phyloP scores from a whole-genome alignment of 1,140 invertebrate genomes.

The Platyura marginata region DNA sequence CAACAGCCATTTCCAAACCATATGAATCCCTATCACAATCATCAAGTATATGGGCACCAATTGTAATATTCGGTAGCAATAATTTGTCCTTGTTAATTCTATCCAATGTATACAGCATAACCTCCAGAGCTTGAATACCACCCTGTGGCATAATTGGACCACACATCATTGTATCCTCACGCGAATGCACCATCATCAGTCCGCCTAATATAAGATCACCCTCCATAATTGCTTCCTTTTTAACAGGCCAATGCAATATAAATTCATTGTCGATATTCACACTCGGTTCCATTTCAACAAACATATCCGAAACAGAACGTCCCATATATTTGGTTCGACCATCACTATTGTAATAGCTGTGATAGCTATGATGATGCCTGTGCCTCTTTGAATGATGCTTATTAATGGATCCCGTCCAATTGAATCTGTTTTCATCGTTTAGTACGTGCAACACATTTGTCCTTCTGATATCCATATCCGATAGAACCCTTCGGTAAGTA shows the following conservation, averaged over 20 bases:
- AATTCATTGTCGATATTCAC: conserved; percentile 2
- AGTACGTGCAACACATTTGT: background rate
- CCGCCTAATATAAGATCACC: conserved; percentile 75
- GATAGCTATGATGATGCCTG: background rate
- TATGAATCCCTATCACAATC: conserved; percentile 87
- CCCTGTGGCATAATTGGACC: conserved; percentile 89
- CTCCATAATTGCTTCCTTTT: conserved; percentile 63
- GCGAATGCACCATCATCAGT: conserved; percentile 88
- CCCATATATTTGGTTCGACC: background rate
- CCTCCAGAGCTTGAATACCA: conserved; percentile 65
- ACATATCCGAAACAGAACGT: background rate
- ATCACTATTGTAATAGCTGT: background rate
- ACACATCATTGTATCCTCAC: conserved; percentile 66
- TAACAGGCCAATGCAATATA: conserved; percentile 63
- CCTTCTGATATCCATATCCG: background rate
- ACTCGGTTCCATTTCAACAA: conserved; percentile 62
- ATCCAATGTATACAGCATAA: conserved; percentile 75
- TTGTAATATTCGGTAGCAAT: conserved; percentile 43
- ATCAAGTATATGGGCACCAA: conserved; percentile 72
- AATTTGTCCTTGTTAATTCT: conserved; percentile 40
- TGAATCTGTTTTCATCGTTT: background rate
- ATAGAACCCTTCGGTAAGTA: background rate
- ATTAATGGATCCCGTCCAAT: background rate
- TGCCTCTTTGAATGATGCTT: background rate
- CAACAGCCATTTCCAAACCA: conserved; percentile 77